Evolutionary conservation across 2,113 vertebrate species (phyloP).

Genomic region (Aegotheles bennettii): DNA sequence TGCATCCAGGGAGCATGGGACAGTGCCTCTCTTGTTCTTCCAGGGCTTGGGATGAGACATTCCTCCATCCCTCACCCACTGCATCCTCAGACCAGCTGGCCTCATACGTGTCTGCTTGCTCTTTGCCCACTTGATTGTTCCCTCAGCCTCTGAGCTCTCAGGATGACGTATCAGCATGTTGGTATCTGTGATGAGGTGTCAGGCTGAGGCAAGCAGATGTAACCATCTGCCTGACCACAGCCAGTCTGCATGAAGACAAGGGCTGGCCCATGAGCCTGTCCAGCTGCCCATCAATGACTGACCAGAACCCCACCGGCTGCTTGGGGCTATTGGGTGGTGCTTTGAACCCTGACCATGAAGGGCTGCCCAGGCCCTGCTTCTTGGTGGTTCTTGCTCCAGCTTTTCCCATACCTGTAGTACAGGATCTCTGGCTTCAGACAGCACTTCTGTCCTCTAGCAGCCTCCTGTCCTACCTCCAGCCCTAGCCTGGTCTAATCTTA

Average conservation of each 20-base stretch:
- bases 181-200: not conserved
- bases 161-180: rapidly evolving
- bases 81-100: not conserved
- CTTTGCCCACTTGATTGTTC: not conserved
- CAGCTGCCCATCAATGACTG: not conserved
- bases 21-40: too few relatives aligned
- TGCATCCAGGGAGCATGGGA: rapidly evolving
- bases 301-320: not conserved
- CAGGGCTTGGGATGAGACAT: not conserved
- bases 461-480: not conserved
- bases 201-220: not conserved
- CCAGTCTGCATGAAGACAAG: not conserved
- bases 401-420: not conserved
- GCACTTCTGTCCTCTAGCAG: not conserved
- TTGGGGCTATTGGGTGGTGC: not conserved
- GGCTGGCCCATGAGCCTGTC: not conserved
- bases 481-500: not conserved
- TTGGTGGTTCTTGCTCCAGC: not conserved
- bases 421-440: not conserved
- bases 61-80: not conserved
- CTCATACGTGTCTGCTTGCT: rapidly evolving
- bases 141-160: not conserved
- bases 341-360: not conserved
- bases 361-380: not conserved
- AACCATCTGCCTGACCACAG: not conserved